Conservation (phyloP, 92 coral and sea anemone genomes). For the Phenganax marumi region DNA sequence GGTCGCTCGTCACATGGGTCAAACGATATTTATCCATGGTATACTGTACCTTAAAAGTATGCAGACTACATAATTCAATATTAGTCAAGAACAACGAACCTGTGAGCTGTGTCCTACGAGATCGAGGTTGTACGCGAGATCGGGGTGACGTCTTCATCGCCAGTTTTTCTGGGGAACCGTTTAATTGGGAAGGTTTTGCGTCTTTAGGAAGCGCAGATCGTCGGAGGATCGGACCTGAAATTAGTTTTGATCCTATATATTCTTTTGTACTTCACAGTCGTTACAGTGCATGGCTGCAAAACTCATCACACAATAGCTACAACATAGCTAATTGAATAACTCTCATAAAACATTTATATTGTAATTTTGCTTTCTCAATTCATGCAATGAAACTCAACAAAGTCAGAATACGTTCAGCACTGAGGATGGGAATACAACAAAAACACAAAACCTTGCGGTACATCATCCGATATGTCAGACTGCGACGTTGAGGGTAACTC, state of each 20-base stretch:
- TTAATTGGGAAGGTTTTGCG: slow-evolving; percentile 18
- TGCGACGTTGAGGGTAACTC: not conserved
- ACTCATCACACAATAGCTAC: too few species aligned
- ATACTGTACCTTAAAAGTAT: too few species aligned
- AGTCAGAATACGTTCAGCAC: not conserved
- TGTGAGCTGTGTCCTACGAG: slow-evolving; percentile 23
- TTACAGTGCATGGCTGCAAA: not conserved
- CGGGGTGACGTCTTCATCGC: slow-evolving; percentile 22
- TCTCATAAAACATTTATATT: too few species aligned
- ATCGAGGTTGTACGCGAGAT: slow-evolving; percentile 21
- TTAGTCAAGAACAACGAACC: not conserved
- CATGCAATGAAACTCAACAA: too few species aligned
- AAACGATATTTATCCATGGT: too few species aligned
- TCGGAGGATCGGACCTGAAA: slow-evolving; percentile 8
- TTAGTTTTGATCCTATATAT: not conserved
- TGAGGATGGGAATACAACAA: not conserved
- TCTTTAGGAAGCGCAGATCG: slow-evolving; percentile 14
- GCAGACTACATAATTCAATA: too few species aligned
- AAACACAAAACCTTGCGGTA: slow-evolving; percentile 6
- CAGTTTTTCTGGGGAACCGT: slow-evolving; percentile 23
- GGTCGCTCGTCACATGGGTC: too few species aligned
- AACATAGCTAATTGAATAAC: too few species aligned
- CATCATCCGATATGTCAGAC: not conserved
- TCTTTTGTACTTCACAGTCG: not conserved
- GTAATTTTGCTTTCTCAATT: too few species aligned